Base-by-base conservation (phyloP, 2,888 invertebrate species). In the Masnerella sp. region DNA sequence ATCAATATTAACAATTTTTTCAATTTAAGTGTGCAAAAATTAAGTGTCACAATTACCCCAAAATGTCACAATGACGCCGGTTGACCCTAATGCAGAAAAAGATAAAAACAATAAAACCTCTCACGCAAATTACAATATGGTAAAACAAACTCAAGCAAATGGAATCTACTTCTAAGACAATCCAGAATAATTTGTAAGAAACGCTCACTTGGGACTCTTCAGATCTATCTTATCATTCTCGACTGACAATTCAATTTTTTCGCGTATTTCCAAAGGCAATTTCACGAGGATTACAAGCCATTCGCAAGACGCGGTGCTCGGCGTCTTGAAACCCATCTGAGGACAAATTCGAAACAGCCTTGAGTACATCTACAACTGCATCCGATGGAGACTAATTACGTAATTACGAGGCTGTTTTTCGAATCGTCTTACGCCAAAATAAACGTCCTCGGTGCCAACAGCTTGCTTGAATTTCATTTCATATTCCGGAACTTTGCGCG, bases 391-490 rank as follows among this genome's bases (percentile, higher is more conserved):
- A 8, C 20, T 52, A 38, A 59, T 52, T 36, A 43, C 40, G 20
- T 45, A 54, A 65, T 65, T 38, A 47, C n/a, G 20, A 43, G 30
- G 7, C 43, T 59, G 43, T 42, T 62, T 47, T 22, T 34, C 4
- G 1, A 52, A 65, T 42, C 22, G 61, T 76, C 75, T 76, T 85
- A 94, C 95, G 89, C 95, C 94, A 51, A 97, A 89, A 87, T 91
- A 97, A 5, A 96, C 91, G 87, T 97, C 96, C 85, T 96, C 94
- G 0, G 96, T 91, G 5, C 93, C 91, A 0, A 97, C 94, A 28
- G 93, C 90, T 87, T 97, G 97, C 79, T 94, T 93, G 87, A 95
- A 97, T 77, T 92, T 91, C 85, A 96, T 93, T 30, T 93, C 92
- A 88, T 95, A 96, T 77, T 90, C 90, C 0, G 95, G 95, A 15